Evolutionary conservation across 2,888 invertebrate genomes (phyloP).

Genomic region (Biston stratarius): DNA sequence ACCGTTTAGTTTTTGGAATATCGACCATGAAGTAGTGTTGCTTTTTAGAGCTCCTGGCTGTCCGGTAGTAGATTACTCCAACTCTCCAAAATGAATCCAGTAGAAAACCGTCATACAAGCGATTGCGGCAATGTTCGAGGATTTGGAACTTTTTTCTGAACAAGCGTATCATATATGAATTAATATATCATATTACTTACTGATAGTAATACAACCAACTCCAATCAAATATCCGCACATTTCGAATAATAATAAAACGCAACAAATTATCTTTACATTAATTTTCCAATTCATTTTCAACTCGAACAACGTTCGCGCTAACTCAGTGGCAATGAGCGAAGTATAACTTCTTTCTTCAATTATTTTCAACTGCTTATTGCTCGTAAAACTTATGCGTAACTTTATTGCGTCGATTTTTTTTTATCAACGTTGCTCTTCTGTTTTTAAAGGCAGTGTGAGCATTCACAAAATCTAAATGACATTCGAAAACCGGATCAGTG

Average conservation of each 20-base stretch:
- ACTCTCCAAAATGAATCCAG: too few species aligned
- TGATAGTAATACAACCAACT: not conserved
- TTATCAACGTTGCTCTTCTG: not conserved
- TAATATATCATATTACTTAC: not conserved
- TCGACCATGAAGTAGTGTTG: too few species aligned
- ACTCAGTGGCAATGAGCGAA: not conserved
- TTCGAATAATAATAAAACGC: not conserved
- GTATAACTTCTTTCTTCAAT: not conserved
- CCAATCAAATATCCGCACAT: not conserved
- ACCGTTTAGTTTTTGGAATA: too few species aligned
- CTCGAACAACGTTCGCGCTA: not conserved
- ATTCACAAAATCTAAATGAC: not conserved
- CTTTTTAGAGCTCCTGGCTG: too few species aligned
- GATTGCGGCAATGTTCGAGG: too few species aligned
- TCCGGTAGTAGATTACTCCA: too few species aligned
- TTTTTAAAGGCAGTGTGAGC: not conserved
- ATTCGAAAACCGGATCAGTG: too few species aligned
- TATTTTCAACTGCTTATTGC: not conserved
- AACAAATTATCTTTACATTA: not conserved
- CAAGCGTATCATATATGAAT: too few species aligned
- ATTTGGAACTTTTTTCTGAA: too few species aligned
- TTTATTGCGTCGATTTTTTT: not conserved
- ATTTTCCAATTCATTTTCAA: not conserved
- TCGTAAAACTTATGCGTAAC: not conserved
- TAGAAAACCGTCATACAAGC: too few species aligned